Percentiles rank a stretch among this genome's conserved stretches.
phyloP scores from a whole-genome alignment of 1,140 invertebrate genomes.

The Bemisia tabaci region DNA sequence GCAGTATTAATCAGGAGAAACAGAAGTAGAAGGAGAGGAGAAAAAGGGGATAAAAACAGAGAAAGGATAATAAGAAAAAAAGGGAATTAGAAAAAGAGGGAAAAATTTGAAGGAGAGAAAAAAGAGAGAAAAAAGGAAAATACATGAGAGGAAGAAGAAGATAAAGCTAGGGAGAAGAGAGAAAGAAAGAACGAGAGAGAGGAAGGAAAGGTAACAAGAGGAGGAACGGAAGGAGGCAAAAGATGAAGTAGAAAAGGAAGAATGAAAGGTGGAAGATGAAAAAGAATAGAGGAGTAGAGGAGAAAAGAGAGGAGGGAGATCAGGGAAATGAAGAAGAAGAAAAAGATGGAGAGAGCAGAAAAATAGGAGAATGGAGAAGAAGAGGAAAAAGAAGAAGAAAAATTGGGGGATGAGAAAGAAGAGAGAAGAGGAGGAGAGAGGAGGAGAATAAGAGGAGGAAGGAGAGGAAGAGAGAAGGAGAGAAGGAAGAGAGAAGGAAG shows the following conservation, averaged over 20 bases:
- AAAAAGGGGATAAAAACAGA: not conserved
- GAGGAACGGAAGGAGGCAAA: not conserved
- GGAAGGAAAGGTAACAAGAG: not conserved
- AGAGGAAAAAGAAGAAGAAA: not conserved
- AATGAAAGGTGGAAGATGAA: not conserved
- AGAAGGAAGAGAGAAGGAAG: not conserved
- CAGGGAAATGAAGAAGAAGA: not conserved
- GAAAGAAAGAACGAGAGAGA: not conserved
- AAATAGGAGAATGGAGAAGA: not conserved
- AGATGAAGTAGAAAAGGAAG: slow-evolving; percentile 2
- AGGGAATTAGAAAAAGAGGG: not conserved
- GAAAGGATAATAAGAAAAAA: slow-evolving; percentile 1
- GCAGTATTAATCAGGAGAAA: too few species aligned
- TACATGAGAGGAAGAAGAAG: not conserved
- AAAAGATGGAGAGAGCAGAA: not conserved
- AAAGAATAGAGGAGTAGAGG: not conserved
- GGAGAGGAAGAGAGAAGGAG: not conserved
- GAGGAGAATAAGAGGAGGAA: not conserved
- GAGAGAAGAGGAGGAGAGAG: too few species aligned
- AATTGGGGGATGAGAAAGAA: not conserved
- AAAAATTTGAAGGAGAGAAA: not conserved
- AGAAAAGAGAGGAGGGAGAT: slow-evolving; percentile 2
- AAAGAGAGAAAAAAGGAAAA: slow-evolving; percentile 1
- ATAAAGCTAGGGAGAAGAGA: not conserved
- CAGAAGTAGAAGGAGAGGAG: not conserved